A percentile compares a stretch with the other conserved stretches of the same genome.
Evolutionary conservation across 2,113 vertebrate species (phyloP).

Genomic region (Anarrhichthys ocellatus): DNA sequence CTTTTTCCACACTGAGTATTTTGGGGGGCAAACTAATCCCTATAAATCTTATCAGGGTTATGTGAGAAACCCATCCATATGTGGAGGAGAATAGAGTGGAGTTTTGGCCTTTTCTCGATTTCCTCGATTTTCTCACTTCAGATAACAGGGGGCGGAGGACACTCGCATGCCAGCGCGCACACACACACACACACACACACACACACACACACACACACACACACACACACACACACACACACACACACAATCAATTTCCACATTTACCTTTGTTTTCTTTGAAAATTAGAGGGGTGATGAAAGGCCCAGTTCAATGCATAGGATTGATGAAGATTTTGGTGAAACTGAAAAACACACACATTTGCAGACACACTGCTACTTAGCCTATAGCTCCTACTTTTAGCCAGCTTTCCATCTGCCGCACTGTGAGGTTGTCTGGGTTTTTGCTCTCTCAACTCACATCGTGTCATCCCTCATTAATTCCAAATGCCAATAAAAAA

Average conservation of each 20-base stretch:
- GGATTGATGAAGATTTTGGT: slow-evolving; percentile 9
- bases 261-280: slow-evolving; percentile 60
- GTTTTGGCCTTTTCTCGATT: slow-evolving; percentile 50
- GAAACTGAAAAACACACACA: background rate
- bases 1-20: slow-evolving; percentile 67
- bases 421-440: background rate
- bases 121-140: slow-evolving; percentile 59
- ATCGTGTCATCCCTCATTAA: slow-evolving; percentile 60
- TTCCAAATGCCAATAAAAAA: slow-evolving; percentile 61
- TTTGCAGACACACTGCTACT: background rate
- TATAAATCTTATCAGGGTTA: slow-evolving; percentile 77
- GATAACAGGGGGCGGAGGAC: slow-evolving; percentile 58
- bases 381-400: slow-evolving; percentile 25
- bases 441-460: slow-evolving; percentile 37
- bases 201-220: slow-evolving; percentile 39
- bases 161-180: background rate
- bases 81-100: slow-evolving; percentile 72
- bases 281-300: slow-evolving; percentile 49
- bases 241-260: slow-evolving; percentile 47
- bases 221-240: slow-evolving; percentile 18
- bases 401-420: slow-evolving; percentile 10
- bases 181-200: slow-evolving; percentile 33
- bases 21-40: slow-evolving; percentile 72
- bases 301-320: slow-evolving; percentile 49
- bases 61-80: slow-evolving; percentile 73